Evolutionary conservation across 2,888 invertebrate genomes (phyloP), one percentile per base, ranked within the genome.

Genomic region (Dasysyrphus albostriatus): DNA sequence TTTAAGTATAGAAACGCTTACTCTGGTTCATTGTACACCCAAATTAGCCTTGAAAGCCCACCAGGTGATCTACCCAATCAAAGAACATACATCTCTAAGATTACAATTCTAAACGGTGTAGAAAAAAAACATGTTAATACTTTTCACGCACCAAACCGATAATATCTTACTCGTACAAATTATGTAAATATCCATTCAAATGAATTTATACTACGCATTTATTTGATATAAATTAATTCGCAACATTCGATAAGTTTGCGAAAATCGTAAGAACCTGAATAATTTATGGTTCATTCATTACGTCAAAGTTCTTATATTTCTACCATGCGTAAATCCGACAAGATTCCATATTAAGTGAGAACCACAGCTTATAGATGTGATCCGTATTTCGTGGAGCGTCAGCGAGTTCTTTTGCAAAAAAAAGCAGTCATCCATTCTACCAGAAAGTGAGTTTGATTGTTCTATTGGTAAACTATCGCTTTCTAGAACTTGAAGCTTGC

Each of bases 21-120:
- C 58, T 70, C 72, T 83, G 74, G 83, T 79, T 83, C 83, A 83
- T 70, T 79, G 83, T 70, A 79, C 83, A 83, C 70, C 63, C 70
- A 65, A 51, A 70, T 75, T 75, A 63, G 75, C 83, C 83, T 83
- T 83, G 79, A 79, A 79, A 70, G 19, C 14, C 19, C 61, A 34
- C 54, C 39, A 37, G 42, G 61, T 61, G 42, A 32, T 32, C 39
- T 54, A 32, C 42, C 19, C 34, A 44, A 47, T 32, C 42, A 32
- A 58, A 49, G 42, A 63, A 42, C 79, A 32, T 58, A 61, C 49
- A 56, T 44, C n/a, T 44, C n/a, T 5, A n/a, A 34, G 34, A 63
- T 54, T 49, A 70, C 65, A 69, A 65, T 75, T 75, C 79, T 70
- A 29, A 29, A 51, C 24, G 7, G 49, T 19, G 6, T 12, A 1